Evolutionary conservation across 2,113 vertebrate genomes (phyloP), one percentile per base, ranked within the genome.

Genomic region (Syngnathus scovelli): DNA sequence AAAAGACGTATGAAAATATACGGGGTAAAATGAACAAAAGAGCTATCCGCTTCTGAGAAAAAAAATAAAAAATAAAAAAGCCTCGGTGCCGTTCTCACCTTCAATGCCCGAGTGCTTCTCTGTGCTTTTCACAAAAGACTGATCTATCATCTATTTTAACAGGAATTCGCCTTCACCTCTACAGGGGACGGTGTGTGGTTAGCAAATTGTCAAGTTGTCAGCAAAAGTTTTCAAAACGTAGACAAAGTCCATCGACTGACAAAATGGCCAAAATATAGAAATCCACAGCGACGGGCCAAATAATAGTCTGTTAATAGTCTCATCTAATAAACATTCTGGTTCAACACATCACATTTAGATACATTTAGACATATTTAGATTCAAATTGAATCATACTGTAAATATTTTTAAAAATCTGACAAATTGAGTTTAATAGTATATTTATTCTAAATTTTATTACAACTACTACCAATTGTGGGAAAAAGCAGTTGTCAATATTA

Each of bases 161-260:
- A 77, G 77, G 55, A 70, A 77, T 87, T 87, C 80, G 77, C 79
- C 64, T 70, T 83, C 70, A 84, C 77, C 87, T 85, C 77, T 68
- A 46, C 66, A 33, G 77, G 69, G 80, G 68, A 71, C 38, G 63
- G 75, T 69, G 85, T 66, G 80, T 84, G 82, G 87, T 86, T 89
- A 85, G 77, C 67, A 75, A 78, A 33, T 33, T 33, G 27, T 33
- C 27, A 33, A 33, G 83, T 81, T 82, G 78, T 83, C 77, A 85
- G 68, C 82, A 77, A 79, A 72, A 55, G 71, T 27, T 67, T 64
- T 73, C 64, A 64, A 54, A 79, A 62, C 61, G 72, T 41, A 66
- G 39, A 62, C 43, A 67, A 48, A 69, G 58, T 67, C 33, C 19
- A 5, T 6, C 1, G 18, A 21, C 18, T 52, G 19, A 67, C 10